phyloP scores from a whole-genome alignment of 2,888 invertebrate species.

The Chrysolina haemoptera region DNA sequence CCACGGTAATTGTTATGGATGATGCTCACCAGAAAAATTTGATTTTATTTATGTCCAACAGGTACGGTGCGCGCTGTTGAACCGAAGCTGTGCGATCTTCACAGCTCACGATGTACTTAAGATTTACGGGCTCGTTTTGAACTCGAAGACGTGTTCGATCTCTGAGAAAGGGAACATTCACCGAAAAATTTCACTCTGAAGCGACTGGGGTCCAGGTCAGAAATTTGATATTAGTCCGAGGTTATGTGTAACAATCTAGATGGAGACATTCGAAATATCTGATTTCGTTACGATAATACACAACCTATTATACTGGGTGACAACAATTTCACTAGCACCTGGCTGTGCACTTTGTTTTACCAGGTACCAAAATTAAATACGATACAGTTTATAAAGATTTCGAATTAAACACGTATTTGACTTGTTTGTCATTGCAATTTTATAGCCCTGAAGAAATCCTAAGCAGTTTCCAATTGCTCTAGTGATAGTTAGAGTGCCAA shows the following conservation, averaged over 20 bases:
- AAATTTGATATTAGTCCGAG: background rate
- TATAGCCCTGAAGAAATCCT: too few species aligned
- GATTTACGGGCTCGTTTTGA: slow-evolving; percentile 6
- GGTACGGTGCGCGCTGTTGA: slow-evolving; percentile 16
- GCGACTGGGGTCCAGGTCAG: background rate
- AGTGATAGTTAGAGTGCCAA: too few species aligned
- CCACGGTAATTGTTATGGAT: slow-evolving; percentile 44
- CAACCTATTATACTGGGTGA: too few species aligned
- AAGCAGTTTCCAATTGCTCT: too few species aligned
- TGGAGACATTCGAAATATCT: background rate
- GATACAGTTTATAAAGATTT: too few species aligned
- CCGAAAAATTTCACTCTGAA: background rate
- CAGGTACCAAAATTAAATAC: too few species aligned
- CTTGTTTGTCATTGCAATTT: too few species aligned
- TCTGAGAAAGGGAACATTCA: background rate
- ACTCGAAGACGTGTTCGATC: slow-evolving; percentile 1
- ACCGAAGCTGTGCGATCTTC: slow-evolving; percentile 16
- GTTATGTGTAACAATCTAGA: background rate
- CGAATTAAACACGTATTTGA: too few species aligned
- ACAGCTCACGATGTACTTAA: slow-evolving; percentile 6
- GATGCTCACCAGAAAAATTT: slow-evolving; percentile 35
- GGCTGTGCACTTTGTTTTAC: too few species aligned
- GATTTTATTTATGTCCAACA: slow-evolving; percentile 30
- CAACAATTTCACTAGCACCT: too few species aligned
- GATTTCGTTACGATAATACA: too few species aligned